A percentile compares a stretch with the other conserved stretches of the same genome.
Evolutionary conservation across 2,113 vertebrate species (phyloP).

Genomic region (Pitta sordida): DNA sequence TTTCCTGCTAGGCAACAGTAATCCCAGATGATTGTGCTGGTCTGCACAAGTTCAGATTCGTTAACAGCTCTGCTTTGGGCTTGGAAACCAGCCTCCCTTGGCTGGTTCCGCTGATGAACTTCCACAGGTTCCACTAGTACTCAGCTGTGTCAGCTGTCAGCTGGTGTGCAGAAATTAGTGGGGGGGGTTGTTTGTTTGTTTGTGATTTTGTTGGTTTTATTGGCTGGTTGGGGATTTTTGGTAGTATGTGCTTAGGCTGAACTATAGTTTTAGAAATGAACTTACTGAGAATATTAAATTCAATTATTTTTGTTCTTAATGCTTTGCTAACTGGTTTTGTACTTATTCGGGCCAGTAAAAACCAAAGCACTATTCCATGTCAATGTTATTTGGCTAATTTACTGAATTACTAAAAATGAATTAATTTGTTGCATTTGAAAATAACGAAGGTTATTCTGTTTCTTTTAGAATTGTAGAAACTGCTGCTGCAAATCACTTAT

Average conservation of each 20-base stretch:
- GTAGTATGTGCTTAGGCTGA: accelerated
- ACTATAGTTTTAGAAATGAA: neutral
- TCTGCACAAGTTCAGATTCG: neutral
- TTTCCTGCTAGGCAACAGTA: constrained; percentile 10
- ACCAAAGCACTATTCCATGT: neutral
- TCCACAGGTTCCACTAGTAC: neutral
- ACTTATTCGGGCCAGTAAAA: neutral
- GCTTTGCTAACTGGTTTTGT: neutral
- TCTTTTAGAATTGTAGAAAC: neutral
- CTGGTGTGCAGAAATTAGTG: neutral
- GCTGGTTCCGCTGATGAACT: neutral
- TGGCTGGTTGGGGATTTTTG: neutral
- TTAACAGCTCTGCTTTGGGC: neutral
- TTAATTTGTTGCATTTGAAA: neutral
- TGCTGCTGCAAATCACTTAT: neutral
- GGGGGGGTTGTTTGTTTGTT: accelerated
- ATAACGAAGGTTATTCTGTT: neutral
- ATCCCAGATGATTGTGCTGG: neutral
- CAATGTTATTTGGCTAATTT: neutral
- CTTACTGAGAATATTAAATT: neutral
- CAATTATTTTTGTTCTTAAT: accelerated
- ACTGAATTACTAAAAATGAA: neutral
- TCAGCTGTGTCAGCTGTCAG: neutral
- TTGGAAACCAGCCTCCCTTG: neutral
- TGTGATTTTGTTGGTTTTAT: too few relatives aligned